Evolutionary conservation across 2,797 vertebrate species (phyloP).

Genomic region (Taeniopygia guttata): DNA sequence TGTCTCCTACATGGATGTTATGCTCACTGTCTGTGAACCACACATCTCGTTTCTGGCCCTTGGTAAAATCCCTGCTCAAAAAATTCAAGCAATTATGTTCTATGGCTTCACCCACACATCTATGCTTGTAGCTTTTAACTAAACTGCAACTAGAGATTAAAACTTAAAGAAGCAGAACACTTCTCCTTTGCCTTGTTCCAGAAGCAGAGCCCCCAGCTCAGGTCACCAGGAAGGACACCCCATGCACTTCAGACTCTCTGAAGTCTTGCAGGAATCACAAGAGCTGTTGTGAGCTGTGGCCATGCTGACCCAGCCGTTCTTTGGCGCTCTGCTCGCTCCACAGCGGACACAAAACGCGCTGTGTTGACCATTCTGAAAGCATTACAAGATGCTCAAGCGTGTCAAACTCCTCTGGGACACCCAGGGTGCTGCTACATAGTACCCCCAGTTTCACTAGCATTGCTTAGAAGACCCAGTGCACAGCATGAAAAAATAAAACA

Average conservation of each 20-base stretch:
- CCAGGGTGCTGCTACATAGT: constrained; percentile 32
- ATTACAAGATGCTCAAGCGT: neutral
- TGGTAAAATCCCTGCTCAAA: constrained; percentile 76
- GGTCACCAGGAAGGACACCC: neutral
- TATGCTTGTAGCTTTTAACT: constrained; percentile 50
- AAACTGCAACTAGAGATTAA: constrained; percentile 52
- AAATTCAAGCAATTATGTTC: constrained; percentile 71
- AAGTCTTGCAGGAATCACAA: neutral
- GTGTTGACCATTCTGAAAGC: neutral
- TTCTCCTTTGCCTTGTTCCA: constrained; percentile 24
- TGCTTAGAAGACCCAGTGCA: constrained; percentile 61
- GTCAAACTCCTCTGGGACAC: constrained; percentile 8
- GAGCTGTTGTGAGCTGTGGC: neutral
- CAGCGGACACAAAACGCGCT: neutral
- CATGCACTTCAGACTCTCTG: neutral
- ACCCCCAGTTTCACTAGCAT: constrained; percentile 20
- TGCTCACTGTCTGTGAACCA: constrained; percentile 68
- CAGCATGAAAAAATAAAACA: constrained; percentile 49
- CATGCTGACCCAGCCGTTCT: neutral
- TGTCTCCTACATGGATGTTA: constrained; percentile 52
- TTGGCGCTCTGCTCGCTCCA: constrained; percentile 45
- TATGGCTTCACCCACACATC: constrained; percentile 78
- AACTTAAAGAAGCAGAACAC: constrained; percentile 34
- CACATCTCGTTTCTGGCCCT: constrained; percentile 74
- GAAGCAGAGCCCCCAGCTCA: neutral